Base-by-base conservation (phyloP, 2,797 vertebrate genomes). In the Oreochromis grahami region DNA sequence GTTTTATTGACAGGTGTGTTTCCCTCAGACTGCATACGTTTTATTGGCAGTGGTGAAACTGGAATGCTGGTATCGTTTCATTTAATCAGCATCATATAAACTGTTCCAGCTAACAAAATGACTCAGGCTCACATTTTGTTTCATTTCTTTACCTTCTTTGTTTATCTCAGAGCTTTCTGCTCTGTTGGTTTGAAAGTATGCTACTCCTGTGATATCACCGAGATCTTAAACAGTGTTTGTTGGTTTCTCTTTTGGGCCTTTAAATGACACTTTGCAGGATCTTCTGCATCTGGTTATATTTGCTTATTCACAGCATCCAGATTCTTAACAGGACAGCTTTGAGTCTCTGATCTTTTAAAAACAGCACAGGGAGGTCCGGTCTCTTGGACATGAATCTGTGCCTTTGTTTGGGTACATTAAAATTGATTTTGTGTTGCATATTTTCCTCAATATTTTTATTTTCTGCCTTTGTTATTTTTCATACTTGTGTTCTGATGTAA, bases 11-110 rank as follows among this genome's bases (percentile, higher is more conserved):
- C 41, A 26, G 24, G 68, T 72, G 68, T 19, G 24, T 72, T 72
- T 72, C 68, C 43, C 24, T 72, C 41, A 5, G 15, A 11, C 24
- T 72, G 68, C 19, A 38, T 2, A 36, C 4, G 6, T 19, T 72
- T 72, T 72, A 72, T 13, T 72, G 1, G 3, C 38, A 45, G 24
- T 32, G 68, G 24, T 72, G 43, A 72, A 48, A 45, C 26, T 29
- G 41, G 41, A 72, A 15, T 0, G 24, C 14, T 21, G 38, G 60
- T 26, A 0, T 45, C 8, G 1, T 45, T 45, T 72, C 43, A 2
- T 48, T 32, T 32, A n/a, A 12, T 72, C 68, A n/a, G 43, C 4
- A 32, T 0, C 43, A 29, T 5, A 72, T 0, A 45, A 48, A 72
- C 21, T 72, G 41, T 10, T 26, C 14, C 65, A 29, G 24, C 24